Base-by-base conservation (phyloP, 2,888 invertebrate genomes). In the Pherbina coryleti region DNA sequence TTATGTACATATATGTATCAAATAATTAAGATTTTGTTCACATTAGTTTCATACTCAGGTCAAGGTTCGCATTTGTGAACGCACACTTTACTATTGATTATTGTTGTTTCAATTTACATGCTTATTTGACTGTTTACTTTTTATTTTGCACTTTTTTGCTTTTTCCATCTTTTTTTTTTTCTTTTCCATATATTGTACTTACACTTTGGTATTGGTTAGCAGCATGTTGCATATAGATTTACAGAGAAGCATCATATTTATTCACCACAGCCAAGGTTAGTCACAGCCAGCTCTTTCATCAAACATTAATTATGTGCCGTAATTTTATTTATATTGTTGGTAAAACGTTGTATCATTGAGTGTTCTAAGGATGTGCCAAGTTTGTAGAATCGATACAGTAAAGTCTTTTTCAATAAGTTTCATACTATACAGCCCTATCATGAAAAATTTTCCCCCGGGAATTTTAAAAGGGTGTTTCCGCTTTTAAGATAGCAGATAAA, bases 221-320 rank as follows among this genome's bases (percentile, higher is more conserved):
- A 90, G 90, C 89, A 89, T 90, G 89, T 88, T 83, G 85, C 89
- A 86, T 85, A 88, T 88, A 89, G 86, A 89, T 84, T 88, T 84
- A 87, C 86, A 85, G 89, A 89, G 87, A 89, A 89, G 86, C 88
- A 86, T 86, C 86, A 86, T 86, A 83, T 86, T 85, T 86, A 84
- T 78, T 86, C 88, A 86, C 85, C 84, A 81, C 87, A 83, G 82
- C 86, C 86, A 88, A 90, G 89, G 88, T 90, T 90, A 88, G 89
- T 88, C 79, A 67, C 28, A 28, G 17, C 22, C 66, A 22, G 22
- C 57, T 34, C 19, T 34, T 37, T 57, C 57, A 69, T 14, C 44
- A 44, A 44, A 44, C 44, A 44, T 44, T 2, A 44, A 44, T 37
- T 44, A 44, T 44, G 44, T 44, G 44, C 44, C 11, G 11, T 44